Evolutionary conservation across 2,113 vertebrate species (phyloP).

Genomic region (Neotragus moschatus): DNA sequence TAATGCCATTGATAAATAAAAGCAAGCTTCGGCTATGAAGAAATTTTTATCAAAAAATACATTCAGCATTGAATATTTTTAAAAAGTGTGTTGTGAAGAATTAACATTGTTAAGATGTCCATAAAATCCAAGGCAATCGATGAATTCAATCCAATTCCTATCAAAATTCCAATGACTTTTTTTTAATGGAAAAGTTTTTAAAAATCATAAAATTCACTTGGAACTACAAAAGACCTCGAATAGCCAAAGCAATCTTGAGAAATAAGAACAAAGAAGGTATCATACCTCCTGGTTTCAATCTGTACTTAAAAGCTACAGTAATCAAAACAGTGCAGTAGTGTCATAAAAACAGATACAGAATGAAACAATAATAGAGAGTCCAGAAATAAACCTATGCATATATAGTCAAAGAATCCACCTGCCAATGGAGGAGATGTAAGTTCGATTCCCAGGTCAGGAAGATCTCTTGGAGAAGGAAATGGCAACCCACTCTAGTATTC

Average conservation of each 20-base stretch:
- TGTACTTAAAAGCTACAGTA: background rate
- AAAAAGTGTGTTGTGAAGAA: background rate
- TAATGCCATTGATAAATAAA: background rate
- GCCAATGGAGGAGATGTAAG: background rate
- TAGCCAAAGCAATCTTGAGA: background rate
- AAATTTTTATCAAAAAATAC: background rate
- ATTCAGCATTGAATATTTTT: background rate
- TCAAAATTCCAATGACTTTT: background rate
- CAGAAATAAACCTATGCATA: background rate
- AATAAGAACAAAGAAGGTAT: background rate
- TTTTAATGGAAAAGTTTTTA: background rate
- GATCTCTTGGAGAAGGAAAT: background rate
- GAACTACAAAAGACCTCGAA: background rate
- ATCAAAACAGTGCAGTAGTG: background rate
- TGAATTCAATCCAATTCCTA: background rate
- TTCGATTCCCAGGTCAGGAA: accelerated
- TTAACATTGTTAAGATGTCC: background rate
- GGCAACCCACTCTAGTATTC: background rate
- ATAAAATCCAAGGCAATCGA: background rate
- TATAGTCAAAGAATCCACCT: background rate
- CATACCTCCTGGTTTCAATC: background rate
- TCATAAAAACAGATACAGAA: background rate
- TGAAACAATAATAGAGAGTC: background rate
- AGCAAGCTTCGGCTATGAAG: background rate
- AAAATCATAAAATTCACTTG: background rate